These are phyloP conservation scores for Troglohyphantes excavatus DNA, from an alignment of 2,888 invertebrate species.

Conservation along the genomic window DNA sequence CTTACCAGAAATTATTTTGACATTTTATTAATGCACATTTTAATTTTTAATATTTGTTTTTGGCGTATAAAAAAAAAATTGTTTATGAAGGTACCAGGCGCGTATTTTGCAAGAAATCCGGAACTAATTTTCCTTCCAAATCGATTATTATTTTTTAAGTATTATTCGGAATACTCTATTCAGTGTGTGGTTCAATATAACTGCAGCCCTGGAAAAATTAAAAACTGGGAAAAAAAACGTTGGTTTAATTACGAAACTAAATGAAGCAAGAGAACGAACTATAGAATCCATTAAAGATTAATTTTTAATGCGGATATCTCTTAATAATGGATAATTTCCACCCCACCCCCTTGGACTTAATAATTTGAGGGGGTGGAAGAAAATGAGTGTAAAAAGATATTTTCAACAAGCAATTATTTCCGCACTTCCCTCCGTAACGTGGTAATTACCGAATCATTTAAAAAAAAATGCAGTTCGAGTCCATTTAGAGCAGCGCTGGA, in stretches of 20 bases:
- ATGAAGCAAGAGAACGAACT: slow-evolving; percentile 62
- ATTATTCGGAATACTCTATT: not conserved
- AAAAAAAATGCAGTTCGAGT: slow-evolving; percentile 43
- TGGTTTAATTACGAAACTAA: slow-evolving; percentile 71
- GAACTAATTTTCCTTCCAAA: slow-evolving; percentile 44
- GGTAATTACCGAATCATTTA: slow-evolving; percentile 61
- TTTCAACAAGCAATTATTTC: slow-evolving; percentile 56
- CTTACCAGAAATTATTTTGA: slow-evolving; percentile 56
- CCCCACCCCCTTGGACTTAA: slow-evolving; percentile 47
- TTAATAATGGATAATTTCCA: slow-evolving; percentile 62
- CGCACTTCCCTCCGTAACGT: slow-evolving; percentile 18
- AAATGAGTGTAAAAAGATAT: slow-evolving; percentile 43
- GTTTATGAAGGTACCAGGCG: slow-evolving; percentile 17
- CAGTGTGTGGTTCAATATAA: not conserved
- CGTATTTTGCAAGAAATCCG: slow-evolving; percentile 16
- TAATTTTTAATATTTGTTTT: slow-evolving; percentile 50
- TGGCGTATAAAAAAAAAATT: too few species aligned
- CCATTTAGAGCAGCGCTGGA: not conserved
- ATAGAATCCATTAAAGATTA: slow-evolving; percentile 76
- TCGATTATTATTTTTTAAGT: slow-evolving; percentile 18
- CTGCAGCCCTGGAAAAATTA: not conserved
- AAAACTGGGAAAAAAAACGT: slow-evolving; percentile 34
- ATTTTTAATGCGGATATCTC: slow-evolving; percentile 72
- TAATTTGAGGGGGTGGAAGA: slow-evolving; percentile 12
- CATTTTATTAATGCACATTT: slow-evolving; percentile 75